Evolutionary conservation across 2,888 invertebrate species (phyloP), one percentile per base, ranked within the genome.

Genomic region (Hirudinaria manillensis): DNA sequence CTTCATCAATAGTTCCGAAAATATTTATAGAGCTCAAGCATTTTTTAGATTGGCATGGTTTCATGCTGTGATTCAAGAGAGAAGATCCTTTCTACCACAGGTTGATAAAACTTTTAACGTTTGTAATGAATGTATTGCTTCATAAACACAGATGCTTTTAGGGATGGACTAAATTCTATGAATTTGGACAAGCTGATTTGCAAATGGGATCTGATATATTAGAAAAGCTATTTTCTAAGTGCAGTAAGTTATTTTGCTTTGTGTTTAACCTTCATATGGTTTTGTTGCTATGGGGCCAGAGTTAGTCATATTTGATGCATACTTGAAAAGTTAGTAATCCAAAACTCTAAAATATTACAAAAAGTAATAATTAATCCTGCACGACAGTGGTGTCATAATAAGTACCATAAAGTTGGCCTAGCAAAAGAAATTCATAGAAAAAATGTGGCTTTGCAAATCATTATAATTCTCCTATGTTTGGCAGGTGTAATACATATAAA

Each of bases 101-200:
- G 87, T 79, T 45, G n/a, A 68, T n/a, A 10, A 68, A 68, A n/a
- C 27, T n/a, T 68, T 34, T 68, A 1, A 34, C 0, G n/a, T 34
- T 4, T 32, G 13, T 36, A 29, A 32, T 19, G 27, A 68, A 34
- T 1, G 34, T 29, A 68, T 29, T 68, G 36, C 13, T 34, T 29
- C 34, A 32, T 68, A 68, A 61, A 19, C 13, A 61, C n/a, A 27
- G 29, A 61, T 61, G 61, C 61, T 61, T 77, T 72, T 79, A 93
- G 88, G 92, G 93, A 0, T 94, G 94, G 94, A 91, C 91, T 0
- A 92, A 91, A 83, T 90, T 89, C 83, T 94, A 95, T 85, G 93
- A 94, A 82, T 94, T 94, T 86, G 91, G 90, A 73, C 90, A 91
- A 80, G 89, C 91, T 0, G 94, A 94, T 84, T 86, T 93, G 0